Base-by-base conservation (phyloP, 2,113 vertebrate genomes). In the Lagopus leucura region DNA sequence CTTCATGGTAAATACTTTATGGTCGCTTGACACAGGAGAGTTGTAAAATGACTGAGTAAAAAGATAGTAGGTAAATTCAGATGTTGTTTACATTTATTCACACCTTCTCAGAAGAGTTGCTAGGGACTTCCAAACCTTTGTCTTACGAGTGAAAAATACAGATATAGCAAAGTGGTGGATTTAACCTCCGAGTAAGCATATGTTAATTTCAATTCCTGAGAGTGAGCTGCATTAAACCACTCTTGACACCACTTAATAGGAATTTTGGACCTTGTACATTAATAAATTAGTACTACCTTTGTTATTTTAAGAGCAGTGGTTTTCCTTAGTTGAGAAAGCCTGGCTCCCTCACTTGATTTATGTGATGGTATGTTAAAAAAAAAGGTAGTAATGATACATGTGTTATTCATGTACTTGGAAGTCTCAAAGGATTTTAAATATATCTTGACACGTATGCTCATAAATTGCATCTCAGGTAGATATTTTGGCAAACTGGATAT, bases 321-420 rank as follows among this genome's bases (percentile, higher is more conserved):
- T 96, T 96, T 91, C 94, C 90, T 95, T 70, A 82, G 65, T 38
- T 94, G 78, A 93, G 92, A 86, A 86, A 91, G 18, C 55, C 80
- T 89, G 81, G 83, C 8, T 3, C 54, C 81, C 38, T 92, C 17
- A 25, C 60, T 93, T 95, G 92, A 96, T 96, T 97, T 95, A 95
- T 96, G 55, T 36, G 57, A 94, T 95, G 82, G 21, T 76, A 69
- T 82, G 86, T 86, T 91, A 88, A 91, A 85, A 89, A 89, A 57
- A 93, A 96, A 86, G 66, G 77, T 88, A 93, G 70, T 86, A 95
- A 90, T 89, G 92, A 89, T 95, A 92, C 2, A 55, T 91, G 67
- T 93, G 91, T 79, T 95, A 93, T 96, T 95, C 80, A 12, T 88
- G 82, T 92, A 79, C 89, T 97, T 96, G 92, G 87, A 96, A 88